These are phyloP conservation scores for Chloroceryle inda DNA, from an alignment of 2,797 vertebrate species.

Conservation along the genomic window DNA sequence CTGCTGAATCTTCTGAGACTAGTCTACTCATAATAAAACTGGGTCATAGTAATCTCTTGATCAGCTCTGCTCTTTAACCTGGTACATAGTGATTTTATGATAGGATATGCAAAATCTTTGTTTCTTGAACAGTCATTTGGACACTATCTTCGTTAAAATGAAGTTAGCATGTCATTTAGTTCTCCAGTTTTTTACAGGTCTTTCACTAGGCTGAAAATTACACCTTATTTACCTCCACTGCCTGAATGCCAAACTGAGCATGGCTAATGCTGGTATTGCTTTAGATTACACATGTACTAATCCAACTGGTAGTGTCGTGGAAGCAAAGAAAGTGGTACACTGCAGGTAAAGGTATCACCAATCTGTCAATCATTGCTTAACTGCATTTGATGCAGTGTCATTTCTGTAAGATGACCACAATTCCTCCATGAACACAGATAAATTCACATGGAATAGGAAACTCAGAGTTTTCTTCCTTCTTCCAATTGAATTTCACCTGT, in stretches of 20 bases:
- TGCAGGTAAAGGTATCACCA: background rate
- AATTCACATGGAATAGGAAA: background rate
- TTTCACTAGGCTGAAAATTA: background rate
- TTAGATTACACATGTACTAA: background rate
- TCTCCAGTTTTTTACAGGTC: background rate
- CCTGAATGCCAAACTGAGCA: background rate
- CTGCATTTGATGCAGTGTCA: background rate
- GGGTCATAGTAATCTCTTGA: slow-evolving; percentile 13
- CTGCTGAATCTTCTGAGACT: slow-evolving; percentile 10
- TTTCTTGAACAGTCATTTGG: background rate
- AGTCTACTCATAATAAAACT: background rate
- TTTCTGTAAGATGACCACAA: background rate
- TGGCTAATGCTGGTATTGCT: background rate
- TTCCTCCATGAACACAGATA: background rate
- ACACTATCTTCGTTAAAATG: background rate
- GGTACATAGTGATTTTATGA: background rate
- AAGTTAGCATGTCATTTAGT: background rate
- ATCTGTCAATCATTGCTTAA: background rate
- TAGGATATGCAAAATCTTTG: background rate
- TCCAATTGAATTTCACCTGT: background rate
- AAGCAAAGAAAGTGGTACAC: background rate
- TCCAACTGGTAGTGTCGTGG: background rate
- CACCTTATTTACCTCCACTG: background rate
- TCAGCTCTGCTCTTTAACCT: background rate
- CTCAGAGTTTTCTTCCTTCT: background rate